phyloP scores from a whole-genome alignment of 1,140 invertebrate genomes.

The Sinonovacula constricta region DNA sequence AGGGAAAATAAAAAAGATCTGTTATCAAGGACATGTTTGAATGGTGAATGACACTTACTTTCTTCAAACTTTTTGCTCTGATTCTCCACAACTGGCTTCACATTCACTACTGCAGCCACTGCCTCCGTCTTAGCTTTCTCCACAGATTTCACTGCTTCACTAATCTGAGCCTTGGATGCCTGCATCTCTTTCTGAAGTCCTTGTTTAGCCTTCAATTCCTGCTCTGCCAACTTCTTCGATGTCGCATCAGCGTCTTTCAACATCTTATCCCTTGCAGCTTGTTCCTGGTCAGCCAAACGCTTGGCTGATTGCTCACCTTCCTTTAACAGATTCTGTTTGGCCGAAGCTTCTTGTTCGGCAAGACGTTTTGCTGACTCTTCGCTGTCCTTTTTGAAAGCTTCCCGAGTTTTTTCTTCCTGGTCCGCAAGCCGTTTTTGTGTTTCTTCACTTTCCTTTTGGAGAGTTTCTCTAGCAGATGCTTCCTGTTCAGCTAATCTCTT shows the following conservation, averaged over 20 bases:
- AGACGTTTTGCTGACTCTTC: conserved; percentile 43
- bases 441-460: conserved; percentile 44
- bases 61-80: too few relatives aligned
- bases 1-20: too few relatives aligned
- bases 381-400: conserved; percentile 36
- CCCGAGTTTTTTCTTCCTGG: conserved; percentile 38
- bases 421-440: conserved; percentile 39
- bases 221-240: conserved; percentile 29
- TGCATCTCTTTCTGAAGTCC: conserved; percentile 21
- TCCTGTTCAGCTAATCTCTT: conserved; percentile 41
- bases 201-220: conserved; percentile 31
- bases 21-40: too few relatives aligned
- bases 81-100: too few relatives aligned
- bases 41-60: too few relatives aligned
- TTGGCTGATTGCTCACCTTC: conserved; percentile 45
- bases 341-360: conserved; percentile 38
- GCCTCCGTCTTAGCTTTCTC: conserved; percentile 14
- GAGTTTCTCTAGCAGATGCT: conserved; percentile 24
- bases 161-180: conserved; percentile 19
- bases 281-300: conserved; percentile 36
- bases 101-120: background rate
- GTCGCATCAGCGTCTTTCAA: conserved; percentile 28
- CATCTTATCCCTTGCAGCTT: conserved; percentile 28
- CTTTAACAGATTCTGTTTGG: conserved; percentile 31
- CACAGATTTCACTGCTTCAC: conserved; percentile 14